Conservation (phyloP, 2,888 invertebrate species). For the Phoronis australis region DNA sequence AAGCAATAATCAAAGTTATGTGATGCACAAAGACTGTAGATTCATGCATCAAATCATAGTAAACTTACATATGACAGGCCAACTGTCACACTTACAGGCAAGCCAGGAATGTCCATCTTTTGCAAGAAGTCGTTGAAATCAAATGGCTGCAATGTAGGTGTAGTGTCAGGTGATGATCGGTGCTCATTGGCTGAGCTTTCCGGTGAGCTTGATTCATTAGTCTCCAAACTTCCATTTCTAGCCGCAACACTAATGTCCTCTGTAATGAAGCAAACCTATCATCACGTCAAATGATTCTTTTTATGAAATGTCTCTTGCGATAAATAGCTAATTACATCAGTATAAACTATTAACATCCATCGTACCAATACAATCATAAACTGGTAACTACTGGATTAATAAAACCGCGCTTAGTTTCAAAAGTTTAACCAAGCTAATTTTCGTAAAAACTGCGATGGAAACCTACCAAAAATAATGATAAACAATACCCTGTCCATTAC, state of each 20-base stretch:
- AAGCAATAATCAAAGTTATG: background rate
- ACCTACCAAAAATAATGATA: too few species aligned
- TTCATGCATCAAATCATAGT: background rate
- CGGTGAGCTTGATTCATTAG: constrained; percentile 36
- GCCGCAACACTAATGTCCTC: constrained; percentile 21
- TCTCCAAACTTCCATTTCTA: constrained; percentile 38
- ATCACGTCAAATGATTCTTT: too few species aligned
- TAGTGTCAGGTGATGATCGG: constrained; percentile 16
- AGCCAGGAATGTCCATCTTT: constrained; percentile 70
- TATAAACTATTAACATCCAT: too few species aligned
- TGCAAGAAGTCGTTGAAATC: constrained; percentile 82
- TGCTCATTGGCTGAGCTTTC: constrained; percentile 12
- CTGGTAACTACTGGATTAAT: too few species aligned
- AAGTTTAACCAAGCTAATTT: too few species aligned
- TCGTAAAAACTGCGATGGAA: too few species aligned
- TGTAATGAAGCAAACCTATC: background rate
- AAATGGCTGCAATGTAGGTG: constrained; percentile 56
- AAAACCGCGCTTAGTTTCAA: too few species aligned
- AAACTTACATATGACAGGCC: background rate
- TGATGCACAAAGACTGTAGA: background rate
- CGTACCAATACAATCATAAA: too few species aligned
- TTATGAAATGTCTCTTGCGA: too few species aligned
- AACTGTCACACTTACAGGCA: constrained; percentile 21
- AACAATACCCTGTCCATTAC: too few species aligned
- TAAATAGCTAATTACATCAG: too few species aligned